Evolutionary conservation across 30 jellyfish, hydroid and myxozoan genomes (phyloP).

Genomic region (Aurelia coerulea): DNA sequence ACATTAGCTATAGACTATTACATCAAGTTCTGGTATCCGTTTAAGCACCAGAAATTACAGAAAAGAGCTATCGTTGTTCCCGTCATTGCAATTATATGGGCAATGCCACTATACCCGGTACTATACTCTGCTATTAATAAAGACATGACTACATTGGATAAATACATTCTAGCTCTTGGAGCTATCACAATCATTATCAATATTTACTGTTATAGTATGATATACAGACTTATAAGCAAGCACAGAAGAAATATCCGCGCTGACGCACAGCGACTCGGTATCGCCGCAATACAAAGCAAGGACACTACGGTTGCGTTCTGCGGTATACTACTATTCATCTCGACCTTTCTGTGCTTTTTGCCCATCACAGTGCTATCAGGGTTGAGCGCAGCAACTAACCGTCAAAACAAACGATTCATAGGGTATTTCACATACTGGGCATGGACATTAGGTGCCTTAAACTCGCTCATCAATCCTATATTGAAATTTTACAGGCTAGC

Average conservation of each 20-base stretch:
- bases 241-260: constrained; percentile 40
- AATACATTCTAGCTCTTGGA: constrained; percentile 15
- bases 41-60: constrained; percentile 22
- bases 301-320: constrained; percentile 25
- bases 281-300: neutral
- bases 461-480: constrained; percentile 48
- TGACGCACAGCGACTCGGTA: constrained; percentile 2
- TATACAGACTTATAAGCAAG: constrained; percentile 31
- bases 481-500: constrained; percentile 44
- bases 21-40: constrained; percentile 47
- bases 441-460: constrained; percentile 38
- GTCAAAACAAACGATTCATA: constrained; percentile 22
- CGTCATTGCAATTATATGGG: constrained; percentile 18
- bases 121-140: constrained; percentile 3
- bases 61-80: neutral
- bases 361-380: constrained; percentile 15
- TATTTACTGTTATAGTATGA: constrained; percentile 16
- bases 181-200: constrained; percentile 10
- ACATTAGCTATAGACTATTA: constrained; percentile 41
- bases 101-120: constrained; percentile 37
- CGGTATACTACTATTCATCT: constrained; percentile 21
- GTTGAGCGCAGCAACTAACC: constrained; percentile 23
- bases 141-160: constrained; percentile 21
- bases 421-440: constrained; percentile 68
- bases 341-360: constrained; percentile 30